phyloP scores from a whole-genome alignment of 2,113 vertebrate species.

The Miniopterus natalensis region DNA sequence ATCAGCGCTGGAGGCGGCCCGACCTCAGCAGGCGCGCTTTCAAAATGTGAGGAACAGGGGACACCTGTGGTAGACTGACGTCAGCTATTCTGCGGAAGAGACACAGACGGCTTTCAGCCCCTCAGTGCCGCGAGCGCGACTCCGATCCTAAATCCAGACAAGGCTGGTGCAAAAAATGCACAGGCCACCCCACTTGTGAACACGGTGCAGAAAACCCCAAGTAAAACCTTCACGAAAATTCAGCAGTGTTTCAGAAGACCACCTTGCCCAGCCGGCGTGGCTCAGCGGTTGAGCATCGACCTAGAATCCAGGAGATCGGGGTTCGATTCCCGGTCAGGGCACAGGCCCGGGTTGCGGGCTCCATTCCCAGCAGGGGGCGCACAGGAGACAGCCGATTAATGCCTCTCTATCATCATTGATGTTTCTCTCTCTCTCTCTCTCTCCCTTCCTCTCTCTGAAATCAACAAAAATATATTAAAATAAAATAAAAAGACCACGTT shows the following conservation, averaged over 20 bases:
- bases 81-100: background rate
- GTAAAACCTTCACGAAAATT: background rate
- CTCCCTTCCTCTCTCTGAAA: too few relatives aligned
- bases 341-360: too few relatives aligned
- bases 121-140: background rate
- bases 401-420: too few relatives aligned
- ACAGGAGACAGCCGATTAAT: too few relatives aligned
- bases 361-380: too few relatives aligned
- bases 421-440: too few relatives aligned
- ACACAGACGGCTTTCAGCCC: background rate
- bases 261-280: too few relatives aligned
- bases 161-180: background rate
- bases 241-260: fast-evolving
- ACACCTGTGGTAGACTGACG: fast-evolving
- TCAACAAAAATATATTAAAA: too few relatives aligned
- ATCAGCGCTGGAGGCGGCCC: fast-evolving
- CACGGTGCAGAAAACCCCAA: background rate
- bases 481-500: too few relatives aligned
- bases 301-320: too few relatives aligned
- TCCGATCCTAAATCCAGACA: background rate
- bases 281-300: too few relatives aligned
- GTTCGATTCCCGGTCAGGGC: too few relatives aligned
- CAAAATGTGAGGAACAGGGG: fast-evolving
- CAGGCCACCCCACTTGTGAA: background rate
- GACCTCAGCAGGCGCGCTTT: fast-evolving